phyloP scores from a whole-genome alignment of 2,888 invertebrate genomes.

The Phortica magna region DNA sequence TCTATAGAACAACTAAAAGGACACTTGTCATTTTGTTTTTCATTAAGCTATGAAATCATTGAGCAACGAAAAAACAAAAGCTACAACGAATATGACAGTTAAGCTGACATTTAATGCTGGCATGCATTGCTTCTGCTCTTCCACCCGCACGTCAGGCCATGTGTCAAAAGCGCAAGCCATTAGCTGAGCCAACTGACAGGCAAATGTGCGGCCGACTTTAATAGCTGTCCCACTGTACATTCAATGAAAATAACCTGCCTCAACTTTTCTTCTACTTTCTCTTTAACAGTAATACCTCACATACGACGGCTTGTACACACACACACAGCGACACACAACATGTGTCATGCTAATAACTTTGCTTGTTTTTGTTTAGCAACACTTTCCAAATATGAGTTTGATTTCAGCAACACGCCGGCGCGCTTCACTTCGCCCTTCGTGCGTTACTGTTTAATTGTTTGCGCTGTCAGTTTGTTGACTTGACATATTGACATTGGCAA shows the following conservation, averaged over 20 bases:
- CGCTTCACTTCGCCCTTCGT: not conserved
- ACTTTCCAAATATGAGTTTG: not conserved
- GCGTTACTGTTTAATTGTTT: not conserved
- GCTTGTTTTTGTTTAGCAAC: not conserved
- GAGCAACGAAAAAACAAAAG: not conserved
- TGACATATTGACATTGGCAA: constrained; percentile 30
- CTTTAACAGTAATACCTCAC: not conserved
- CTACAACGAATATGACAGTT: not conserved
- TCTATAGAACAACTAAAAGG: not conserved
- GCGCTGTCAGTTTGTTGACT: constrained; percentile 11
- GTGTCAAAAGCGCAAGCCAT: not conserved
- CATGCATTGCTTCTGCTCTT: not conserved
- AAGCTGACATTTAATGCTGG: not conserved
- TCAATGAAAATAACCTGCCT: not conserved
- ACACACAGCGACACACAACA: not conserved
- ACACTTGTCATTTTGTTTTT: not conserved
- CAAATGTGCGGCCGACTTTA: constrained; percentile 3
- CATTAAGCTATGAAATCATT: not conserved
- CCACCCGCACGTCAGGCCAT: not conserved
- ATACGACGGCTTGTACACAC: too few relatives aligned
- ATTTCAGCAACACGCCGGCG: not conserved
- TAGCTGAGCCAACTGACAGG: not conserved
- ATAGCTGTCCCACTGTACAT: not conserved
- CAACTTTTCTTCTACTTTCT: not conserved
- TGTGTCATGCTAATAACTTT: not conserved